phyloP scores from a whole-genome alignment of 1,140 invertebrate species.

The Aporrectodea caliginosa region DNA sequence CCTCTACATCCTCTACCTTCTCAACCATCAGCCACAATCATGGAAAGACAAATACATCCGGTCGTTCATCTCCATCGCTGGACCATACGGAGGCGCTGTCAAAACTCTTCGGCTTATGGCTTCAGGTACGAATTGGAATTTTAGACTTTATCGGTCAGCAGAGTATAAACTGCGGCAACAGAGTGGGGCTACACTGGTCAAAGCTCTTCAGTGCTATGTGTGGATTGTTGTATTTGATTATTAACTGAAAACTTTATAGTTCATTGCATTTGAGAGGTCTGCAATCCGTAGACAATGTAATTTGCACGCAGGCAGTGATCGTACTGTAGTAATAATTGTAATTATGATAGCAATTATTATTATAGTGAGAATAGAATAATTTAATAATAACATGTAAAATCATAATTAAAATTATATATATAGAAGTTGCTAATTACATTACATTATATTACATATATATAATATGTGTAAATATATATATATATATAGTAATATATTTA shows the following conservation, averaged over 20 bases:
- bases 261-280: background rate
- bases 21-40: conserved; percentile 69
- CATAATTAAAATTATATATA: background rate
- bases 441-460: no score
- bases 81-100: conserved; percentile 87
- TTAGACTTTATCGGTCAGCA: background rate
- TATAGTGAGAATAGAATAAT: background rate
- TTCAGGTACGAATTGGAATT: conserved; percentile 66
- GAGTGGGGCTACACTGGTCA: background rate
- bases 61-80: conserved; percentile 75
- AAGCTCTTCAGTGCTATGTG: background rate
- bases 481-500: no score
- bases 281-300: no score
- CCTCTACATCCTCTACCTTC: conserved; percentile 78
- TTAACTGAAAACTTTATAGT: background rate
- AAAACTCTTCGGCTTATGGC: conserved; percentile 91
- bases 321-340: background rate
- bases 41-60: conserved; percentile 93
- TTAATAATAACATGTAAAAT: background rate
- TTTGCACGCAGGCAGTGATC: no score
- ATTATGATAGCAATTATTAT: background rate
- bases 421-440: background rate
- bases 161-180: background rate
- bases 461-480: no score
- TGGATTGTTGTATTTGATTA: background rate